phyloP scores from a whole-genome alignment of 1,140 invertebrate species.

The Trinorchestia longiramus region DNA sequence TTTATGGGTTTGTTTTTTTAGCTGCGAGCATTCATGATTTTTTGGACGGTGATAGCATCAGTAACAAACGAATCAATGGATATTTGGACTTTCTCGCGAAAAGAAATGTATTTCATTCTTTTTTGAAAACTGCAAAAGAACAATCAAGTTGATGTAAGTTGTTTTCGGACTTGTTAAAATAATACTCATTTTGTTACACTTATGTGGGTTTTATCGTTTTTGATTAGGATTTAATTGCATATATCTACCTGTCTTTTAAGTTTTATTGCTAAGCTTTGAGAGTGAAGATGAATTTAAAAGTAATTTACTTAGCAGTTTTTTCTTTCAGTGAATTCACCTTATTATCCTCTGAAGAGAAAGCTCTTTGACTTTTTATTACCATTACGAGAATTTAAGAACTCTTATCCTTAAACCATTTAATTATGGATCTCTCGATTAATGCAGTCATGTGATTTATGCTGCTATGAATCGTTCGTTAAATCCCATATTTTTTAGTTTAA shows the following conservation, averaged over 20 bases:
- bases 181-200: neutral
- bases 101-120: conserved; percentile 51
- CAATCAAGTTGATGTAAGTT: neutral
- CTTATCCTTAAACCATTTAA: too few relatives aligned
- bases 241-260: neutral
- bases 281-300: neutral
- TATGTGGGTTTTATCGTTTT: neutral
- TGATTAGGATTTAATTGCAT: neutral
- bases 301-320: too few relatives aligned
- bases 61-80: conserved; percentile 43
- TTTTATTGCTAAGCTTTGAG: neutral
- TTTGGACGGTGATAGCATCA: conserved; percentile 45
- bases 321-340: too few relatives aligned
- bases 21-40: conserved; percentile 58
- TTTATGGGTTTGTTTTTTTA: conserved; percentile 47
- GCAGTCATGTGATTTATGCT: too few relatives aligned
- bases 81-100: conserved; percentile 38
- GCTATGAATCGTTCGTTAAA: too few relatives aligned
- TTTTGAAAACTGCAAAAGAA: neutral
- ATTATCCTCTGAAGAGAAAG: too few relatives aligned
- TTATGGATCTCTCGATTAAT: too few relatives aligned
- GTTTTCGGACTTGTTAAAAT: neutral
- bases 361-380: too few relatives aligned
- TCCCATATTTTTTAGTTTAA: too few relatives aligned
- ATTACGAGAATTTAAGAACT: too few relatives aligned